Evolutionary conservation across 2,113 vertebrate species (phyloP), one percentile per base, ranked within the genome.

Genomic region (Oreocharis arfaki): DNA sequence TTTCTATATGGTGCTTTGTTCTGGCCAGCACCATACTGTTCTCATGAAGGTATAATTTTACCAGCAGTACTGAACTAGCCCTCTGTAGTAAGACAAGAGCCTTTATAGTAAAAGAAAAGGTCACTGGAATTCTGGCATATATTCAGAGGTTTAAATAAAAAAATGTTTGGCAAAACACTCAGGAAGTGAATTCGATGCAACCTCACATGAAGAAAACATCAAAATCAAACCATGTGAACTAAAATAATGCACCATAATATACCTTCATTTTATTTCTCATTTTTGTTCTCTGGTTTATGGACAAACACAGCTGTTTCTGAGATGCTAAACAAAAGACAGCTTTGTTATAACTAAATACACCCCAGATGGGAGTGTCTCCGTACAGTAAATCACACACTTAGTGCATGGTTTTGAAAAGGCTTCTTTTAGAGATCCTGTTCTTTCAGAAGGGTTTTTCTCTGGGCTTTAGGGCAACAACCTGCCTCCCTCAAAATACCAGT

Each of bases 261-360:
- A 87, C 47, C 33, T 88, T 73, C 3, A 11, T 60, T 65, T 56
- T 46, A 53, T 60, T 50, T 35, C 19, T 64, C 4, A 0, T 26
- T 76, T 91, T 89, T 4, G 1, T 85, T 68, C 61, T 90, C 35
- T 88, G 55, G 46, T 13, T 91, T 77, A 65, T 56, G 47, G 68
- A 83, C 50, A 96, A 96, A 91, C 74, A 93, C 84, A 94, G 93
- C 59, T 91, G 69, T 85, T 91, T 90, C 88, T 88, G 59, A 20
- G 42, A 90, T 67, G 32, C 56, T 88, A 88, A 91, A 86, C 93
- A 90, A 91, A 94, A 91, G 85, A 74, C 76, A 94, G 67, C 63
- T 95, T 95, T 96, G 78, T 88, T 93, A 32, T 42, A 83, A 76
- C 50, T 67, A 88, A 96, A 95, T 64, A 92, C 77, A 87, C 41